Evolutionary conservation across 2,888 invertebrate genomes (phyloP), one percentile per base, ranked within the genome.

Genomic region (Resseliella maxima): DNA sequence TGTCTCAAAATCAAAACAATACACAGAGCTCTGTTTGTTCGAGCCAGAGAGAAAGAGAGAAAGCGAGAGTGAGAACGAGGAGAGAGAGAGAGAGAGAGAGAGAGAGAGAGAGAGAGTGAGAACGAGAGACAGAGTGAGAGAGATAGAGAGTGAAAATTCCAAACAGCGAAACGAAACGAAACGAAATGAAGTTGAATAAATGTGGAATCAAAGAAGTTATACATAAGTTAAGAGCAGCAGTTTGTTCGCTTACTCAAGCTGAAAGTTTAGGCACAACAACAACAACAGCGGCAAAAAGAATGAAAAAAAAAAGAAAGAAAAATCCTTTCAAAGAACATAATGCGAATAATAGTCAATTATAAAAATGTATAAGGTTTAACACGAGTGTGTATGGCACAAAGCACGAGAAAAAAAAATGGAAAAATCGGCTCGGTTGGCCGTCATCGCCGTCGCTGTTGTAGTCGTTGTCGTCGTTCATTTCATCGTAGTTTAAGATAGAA

Each of bases 321-420:
- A 72, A 72, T 72, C 72, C 72, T 72, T 72, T 72, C 72, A 72
- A 35, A 72, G 72, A 72, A 72, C 72, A 72, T 72, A 72, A 72
- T 72, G 31, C 72, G 72, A 72, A 72, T 72, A 72, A 72, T 72
- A 72, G 72, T 72, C 72, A 72, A 72, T 72, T 72, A 72, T 72
- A 72, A 72, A 72, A 72, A 27, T 72, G 72, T 72, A 72, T 27
- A 72, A 72, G 31, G 31, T 72, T 72, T 31, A 72, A 31, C 15
- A 72, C 31, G 72, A 72, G 72, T 31, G 12, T 72, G 72, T 8
- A 8, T 2, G 12, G 8, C 8, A 8, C 2, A 50, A 6, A 8
- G 18, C 8, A 50, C 46, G 18, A 50, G 46, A 50, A 50, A 50
- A 50, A 50, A 50, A 50, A 41, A 12, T 41, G 41, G 6, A 12